Conservation (phyloP, 2,797 vertebrate genomes). For the Melanotaenia nigrans region DNA sequence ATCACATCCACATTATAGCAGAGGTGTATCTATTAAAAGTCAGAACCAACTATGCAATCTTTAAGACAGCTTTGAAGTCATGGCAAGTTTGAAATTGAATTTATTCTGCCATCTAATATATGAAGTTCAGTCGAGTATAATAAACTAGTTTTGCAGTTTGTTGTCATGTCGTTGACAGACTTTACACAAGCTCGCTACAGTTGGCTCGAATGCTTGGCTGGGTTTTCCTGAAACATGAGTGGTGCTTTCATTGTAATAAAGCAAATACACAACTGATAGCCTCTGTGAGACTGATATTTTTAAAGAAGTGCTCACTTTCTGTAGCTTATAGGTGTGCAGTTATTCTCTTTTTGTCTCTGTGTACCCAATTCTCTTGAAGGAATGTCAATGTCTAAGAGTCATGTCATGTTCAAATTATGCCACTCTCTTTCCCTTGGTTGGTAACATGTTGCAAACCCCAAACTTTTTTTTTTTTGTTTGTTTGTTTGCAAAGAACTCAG, state of each 20-base stretch:
- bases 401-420: no score
- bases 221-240: conserved; percentile 31
- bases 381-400: conserved; percentile 41
- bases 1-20: not conserved
- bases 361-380: conserved; percentile 35
- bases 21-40: not conserved
- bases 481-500: not conserved
- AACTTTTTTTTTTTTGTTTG: not conserved
- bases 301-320: conserved; percentile 45
- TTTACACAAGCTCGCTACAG: conserved; percentile 22
- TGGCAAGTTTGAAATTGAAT: conserved; percentile 8
- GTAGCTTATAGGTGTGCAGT: conserved; percentile 40
- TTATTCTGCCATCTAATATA: not conserved
- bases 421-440: conserved; percentile 21
- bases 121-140: not conserved
- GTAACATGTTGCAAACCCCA: conserved; percentile 22
- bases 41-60: not conserved
- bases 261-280: conserved; percentile 30
- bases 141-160: conserved; percentile 8
- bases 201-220: conserved; percentile 31
- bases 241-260: conserved; percentile 46
- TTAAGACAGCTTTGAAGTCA: not conserved
- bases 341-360: conserved; percentile 31
- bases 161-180: conserved; percentile 32
- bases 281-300: conserved; percentile 52